Evolutionary conservation across 1,140 invertebrate species (phyloP).

Genomic region (Pachypsylla venusta): DNA sequence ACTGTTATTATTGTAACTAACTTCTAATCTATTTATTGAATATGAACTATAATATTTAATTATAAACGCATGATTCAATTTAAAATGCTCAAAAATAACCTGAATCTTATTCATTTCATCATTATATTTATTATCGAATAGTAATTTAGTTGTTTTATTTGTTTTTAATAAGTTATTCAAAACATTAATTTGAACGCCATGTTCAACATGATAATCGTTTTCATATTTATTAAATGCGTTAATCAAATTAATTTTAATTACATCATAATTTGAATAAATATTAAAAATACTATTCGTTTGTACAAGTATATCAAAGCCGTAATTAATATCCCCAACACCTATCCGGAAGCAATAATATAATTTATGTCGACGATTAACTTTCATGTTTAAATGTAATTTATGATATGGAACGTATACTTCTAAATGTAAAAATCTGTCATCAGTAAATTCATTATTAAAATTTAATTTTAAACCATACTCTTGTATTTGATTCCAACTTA

Average conservation of each 20-base stretch:
- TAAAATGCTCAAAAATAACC: too few relatives aligned
- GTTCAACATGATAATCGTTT: not conserved
- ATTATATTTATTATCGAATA: too few relatives aligned
- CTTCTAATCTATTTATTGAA: too few relatives aligned
- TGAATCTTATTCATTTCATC: too few relatives aligned
- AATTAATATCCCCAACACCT: not conserved
- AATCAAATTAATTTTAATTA: not conserved
- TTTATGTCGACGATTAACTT: not conserved
- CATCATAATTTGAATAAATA: not conserved
- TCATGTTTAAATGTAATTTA: not conserved
- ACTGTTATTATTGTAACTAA: too few relatives aligned
- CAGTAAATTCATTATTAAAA: not conserved
- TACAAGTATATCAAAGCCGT: not conserved
- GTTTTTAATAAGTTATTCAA: too few relatives aligned
- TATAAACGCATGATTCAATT: too few relatives aligned
- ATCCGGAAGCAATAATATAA: not conserved
- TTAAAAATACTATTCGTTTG: not conserved
- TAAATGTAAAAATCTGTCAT: not conserved
- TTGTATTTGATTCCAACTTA: not conserved
- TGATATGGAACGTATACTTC: not conserved
- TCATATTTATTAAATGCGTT: not conserved
- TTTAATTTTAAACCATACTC: slow-evolving; percentile 1
- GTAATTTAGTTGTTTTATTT: too few relatives aligned
- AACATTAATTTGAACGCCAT: not conserved
- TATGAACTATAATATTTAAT: too few relatives aligned